Evolutionary conservation across 2,113 vertebrate genomes (phyloP), one percentile per base, ranked within the genome.

Genomic region (Nymphicus hollandicus): DNA sequence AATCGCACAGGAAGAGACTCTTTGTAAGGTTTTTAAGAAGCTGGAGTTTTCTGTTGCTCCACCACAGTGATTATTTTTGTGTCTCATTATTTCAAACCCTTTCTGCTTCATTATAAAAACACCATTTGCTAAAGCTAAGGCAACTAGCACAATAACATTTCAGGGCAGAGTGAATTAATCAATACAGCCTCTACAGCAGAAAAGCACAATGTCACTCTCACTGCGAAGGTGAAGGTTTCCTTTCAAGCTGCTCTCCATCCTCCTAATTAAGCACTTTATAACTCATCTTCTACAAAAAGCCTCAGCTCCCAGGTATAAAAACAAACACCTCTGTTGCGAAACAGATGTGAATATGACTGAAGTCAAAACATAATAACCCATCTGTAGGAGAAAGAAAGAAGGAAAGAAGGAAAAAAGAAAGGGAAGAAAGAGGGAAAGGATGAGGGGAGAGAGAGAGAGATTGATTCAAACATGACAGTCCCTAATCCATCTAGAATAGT

Each of bases 221-320:
- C 33, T 52, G 56, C 60, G 78, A 87, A 85, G 74, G 70, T 53
- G 20, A 11, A 76, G 35, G 69, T 65, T 89, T 88, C 64, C 64
- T 47, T 94, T 86, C 64, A 81, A 92, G 66, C 49, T 82, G 46
- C 68, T 95, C 88, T 89, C 78, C 78, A 70, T 86, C 79, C 74
- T 86, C 52, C 89, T 89, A 84, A 93, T 95, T 83, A 94, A 69
- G 61, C 64, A 77, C 65, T 90, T 87, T 53, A 60, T 78, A 87
- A 92, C 27, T 86, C 65, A 63, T 80, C 46, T 70, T 72, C 71
- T 63, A 69, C 69, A 61, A 90, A 95, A 91, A 71, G 13, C 64
- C 47, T 69, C 37, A 82, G 56, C 44, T 94, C 23, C 28, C 37
- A 74, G 24, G 33, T 92, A 86, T 25, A 68, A 74, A 95, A 93